Conservation (phyloP, 2,888 invertebrate genomes). For the Sialis lutaria region DNA sequence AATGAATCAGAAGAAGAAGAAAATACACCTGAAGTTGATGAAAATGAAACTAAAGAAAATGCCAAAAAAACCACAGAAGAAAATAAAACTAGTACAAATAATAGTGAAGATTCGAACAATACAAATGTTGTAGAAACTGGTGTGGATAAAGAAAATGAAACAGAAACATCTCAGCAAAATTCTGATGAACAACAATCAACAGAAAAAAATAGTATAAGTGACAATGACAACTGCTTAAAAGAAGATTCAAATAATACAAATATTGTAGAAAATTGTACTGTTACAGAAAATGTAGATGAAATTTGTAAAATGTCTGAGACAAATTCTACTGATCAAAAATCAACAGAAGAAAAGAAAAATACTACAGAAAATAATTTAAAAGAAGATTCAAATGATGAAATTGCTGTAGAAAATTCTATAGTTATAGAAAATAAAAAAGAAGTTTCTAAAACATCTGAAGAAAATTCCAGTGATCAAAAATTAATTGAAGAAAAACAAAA, state of each 20-base stretch:
- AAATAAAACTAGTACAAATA: not conserved
- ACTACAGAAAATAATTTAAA: no score
- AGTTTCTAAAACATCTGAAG: no score
- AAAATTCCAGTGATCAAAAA: no score
- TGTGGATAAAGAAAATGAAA: not conserved
- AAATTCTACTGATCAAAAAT: not conserved
- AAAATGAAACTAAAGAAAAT: constrained; percentile 1
- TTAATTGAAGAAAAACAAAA: no score
- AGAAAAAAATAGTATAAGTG: no score
- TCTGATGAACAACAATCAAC: no score
- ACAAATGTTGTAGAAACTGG: not conserved
- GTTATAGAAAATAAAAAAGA: no score
- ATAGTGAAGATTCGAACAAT: not conserved
- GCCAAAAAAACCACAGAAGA: not conserved
- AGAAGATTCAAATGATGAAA: no score
- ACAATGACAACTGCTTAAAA: no score
- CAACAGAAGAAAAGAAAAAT: no score
- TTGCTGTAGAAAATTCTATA: no score
- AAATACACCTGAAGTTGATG: not conserved
- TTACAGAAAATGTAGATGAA: not conserved
- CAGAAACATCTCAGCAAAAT: no score
- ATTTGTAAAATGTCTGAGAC: not conserved
- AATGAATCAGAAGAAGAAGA: constrained; percentile 33
- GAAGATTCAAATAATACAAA: not conserved
- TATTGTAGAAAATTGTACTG: not conserved